Evolutionary conservation across 2,113 vertebrate species (phyloP).

Genomic region (Reinhardtius hippoglossoides): DNA sequence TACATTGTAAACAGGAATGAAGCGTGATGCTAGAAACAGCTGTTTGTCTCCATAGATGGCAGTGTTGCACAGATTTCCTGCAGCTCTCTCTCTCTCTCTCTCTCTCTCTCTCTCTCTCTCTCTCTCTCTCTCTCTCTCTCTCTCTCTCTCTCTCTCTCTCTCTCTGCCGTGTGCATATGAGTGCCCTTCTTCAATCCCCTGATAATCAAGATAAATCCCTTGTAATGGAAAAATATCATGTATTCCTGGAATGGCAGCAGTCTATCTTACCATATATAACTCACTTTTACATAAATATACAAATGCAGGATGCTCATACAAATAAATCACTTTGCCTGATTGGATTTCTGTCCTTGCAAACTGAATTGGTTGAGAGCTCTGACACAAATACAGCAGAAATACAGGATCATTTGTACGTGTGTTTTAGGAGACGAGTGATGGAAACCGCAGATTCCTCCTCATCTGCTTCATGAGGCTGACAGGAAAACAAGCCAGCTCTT

Average conservation of each 20-base stretch:
- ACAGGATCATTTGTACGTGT: constrained; percentile 11
- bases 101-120: constrained; percentile 3
- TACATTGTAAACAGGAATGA: background rate
- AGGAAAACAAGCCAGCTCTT: constrained; percentile 65
- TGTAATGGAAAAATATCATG: constrained; percentile 17
- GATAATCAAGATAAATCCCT: constrained; percentile 47
- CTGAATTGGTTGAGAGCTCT: constrained; percentile 30
- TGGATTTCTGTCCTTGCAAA: constrained; percentile 23
- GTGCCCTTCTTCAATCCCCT: constrained; percentile 10
- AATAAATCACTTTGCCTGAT: constrained; percentile 22
- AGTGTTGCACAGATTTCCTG: constrained; percentile 61
- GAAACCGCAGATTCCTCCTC: constrained; percentile 51
- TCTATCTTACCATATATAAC: constrained; percentile 4
- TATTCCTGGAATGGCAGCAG: constrained; percentile 40
- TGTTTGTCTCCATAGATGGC: constrained; percentile 68
- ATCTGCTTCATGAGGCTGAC: constrained; percentile 32
- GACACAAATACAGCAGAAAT: constrained; percentile 13
- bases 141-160: background rate
- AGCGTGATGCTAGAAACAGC: constrained; percentile 25
- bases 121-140: constrained; percentile 2
- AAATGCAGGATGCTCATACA: constrained; percentile 1
- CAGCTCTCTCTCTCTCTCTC: background rate
- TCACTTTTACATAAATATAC: constrained; percentile 17
- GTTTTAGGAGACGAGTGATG: constrained; percentile 32
- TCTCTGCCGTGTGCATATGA: background rate